These are phyloP conservation scores for Sitophilus oryzae DNA, from an alignment of 1,140 invertebrate species.

Conservation along the genomic window DNA sequence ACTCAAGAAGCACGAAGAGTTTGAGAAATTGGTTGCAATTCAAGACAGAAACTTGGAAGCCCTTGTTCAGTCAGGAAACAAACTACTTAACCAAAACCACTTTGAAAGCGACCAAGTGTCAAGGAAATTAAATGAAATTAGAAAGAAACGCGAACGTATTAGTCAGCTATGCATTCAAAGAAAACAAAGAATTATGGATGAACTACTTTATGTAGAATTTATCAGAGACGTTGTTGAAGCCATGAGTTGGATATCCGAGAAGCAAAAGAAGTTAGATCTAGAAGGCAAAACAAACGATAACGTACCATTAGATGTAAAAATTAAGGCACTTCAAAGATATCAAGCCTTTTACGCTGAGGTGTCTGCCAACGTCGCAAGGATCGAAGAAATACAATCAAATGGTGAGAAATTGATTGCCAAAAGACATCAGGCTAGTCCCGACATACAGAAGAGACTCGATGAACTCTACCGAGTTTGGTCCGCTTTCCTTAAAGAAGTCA, in stretches of 20 bases:
- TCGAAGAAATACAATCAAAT: slow-evolving; percentile 73
- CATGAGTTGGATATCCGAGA: slow-evolving; percentile 89
- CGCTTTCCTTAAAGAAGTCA: slow-evolving; percentile 70
- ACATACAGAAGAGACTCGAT: slow-evolving; percentile 69
- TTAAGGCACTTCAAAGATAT: slow-evolving; percentile 96
- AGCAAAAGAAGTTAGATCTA: slow-evolving; percentile 78
- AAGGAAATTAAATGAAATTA: slow-evolving; percentile 62
- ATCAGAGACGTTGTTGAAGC: slow-evolving; percentile 83
- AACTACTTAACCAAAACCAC: slow-evolving; percentile 86
- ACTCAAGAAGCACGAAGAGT: slow-evolving; percentile 87
- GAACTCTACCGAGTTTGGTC: slow-evolving; percentile 72
- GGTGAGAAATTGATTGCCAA: slow-evolving; percentile 62
- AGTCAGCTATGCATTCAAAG: slow-evolving; percentile 59
- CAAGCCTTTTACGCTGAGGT: slow-evolving; percentile 96
- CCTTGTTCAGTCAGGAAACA: slow-evolving; percentile 76
- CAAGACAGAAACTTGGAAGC: slow-evolving; percentile 83
- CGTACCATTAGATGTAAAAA: slow-evolving; percentile 75
- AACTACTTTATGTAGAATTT: slow-evolving; percentile 83
- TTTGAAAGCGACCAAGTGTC: slow-evolving; percentile 87
- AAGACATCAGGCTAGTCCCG: slow-evolving; percentile 62
- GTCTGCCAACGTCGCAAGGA: slow-evolving; percentile 78
- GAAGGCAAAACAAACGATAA: slow-evolving; percentile 66
- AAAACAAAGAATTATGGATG: slow-evolving; percentile 66
- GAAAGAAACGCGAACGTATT: slow-evolving; percentile 64
- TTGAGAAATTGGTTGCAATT: slow-evolving; percentile 76